These are phyloP conservation scores for Aramus guarauna DNA, from an alignment of 2,113 vertebrate species.

Conservation along the genomic window DNA sequence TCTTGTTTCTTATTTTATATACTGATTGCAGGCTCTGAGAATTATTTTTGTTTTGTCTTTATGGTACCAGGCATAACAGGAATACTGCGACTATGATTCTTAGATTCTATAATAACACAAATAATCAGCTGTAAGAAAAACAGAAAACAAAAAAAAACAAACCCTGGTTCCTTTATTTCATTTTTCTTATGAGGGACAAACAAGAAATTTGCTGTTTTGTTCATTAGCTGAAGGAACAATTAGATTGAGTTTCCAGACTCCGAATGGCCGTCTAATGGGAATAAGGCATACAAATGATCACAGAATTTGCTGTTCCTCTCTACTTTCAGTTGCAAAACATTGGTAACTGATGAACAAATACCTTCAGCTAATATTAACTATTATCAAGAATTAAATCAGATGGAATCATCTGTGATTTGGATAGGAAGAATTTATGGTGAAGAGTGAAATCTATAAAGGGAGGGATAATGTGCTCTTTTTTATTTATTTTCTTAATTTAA, in stretches of 20 bases:
- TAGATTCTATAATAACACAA: background rate
- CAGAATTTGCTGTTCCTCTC: background rate
- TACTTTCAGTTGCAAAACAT: background rate
- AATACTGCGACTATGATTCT: background rate
- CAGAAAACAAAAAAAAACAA: background rate
- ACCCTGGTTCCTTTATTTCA: background rate
- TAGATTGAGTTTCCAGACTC: background rate
- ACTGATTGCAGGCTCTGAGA: background rate
- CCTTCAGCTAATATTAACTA: background rate
- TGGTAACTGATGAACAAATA: background rate
- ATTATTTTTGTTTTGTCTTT: background rate
- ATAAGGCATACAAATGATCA: background rate
- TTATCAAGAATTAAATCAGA: background rate
- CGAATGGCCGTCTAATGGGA: background rate
- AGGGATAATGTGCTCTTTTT: background rate
- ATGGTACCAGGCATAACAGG: fast-evolving
- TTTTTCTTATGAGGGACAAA: background rate
- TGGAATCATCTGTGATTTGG: background rate
- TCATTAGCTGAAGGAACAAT: background rate
- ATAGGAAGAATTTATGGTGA: background rate
- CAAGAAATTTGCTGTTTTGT: background rate
- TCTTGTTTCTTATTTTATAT: background rate
- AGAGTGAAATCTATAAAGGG: background rate
- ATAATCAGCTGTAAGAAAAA: background rate
- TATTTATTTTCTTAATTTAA: background rate